Base-by-base conservation (phyloP, 2,888 invertebrate genomes). In the Hemicrepidius hirtus region DNA sequence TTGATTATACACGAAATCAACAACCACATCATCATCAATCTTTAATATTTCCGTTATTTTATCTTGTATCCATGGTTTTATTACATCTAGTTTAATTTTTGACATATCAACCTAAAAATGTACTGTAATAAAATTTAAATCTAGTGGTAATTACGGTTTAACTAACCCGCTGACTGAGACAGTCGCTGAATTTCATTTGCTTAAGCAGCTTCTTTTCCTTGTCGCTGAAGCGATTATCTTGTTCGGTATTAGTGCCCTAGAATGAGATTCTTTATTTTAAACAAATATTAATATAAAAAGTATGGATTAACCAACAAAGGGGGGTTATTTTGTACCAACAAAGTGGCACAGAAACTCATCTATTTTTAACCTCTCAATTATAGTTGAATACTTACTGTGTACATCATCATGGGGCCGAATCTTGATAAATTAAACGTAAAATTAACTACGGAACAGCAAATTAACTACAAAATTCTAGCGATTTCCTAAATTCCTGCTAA, bases 201-300 rank as follows among this genome's bases (percentile, higher is more conserved):
- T 98, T 99, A 88, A 99, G 92, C 59, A 99, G 90, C 86, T 99
- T 99, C 88, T 99, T 99, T 88, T 99, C 98, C 88, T 99, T 99
- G 88, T 99, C 99, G 85, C 98, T 96, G 89, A 99, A 99, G 84
- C 99, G 94, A 84, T 97, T 98, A 87, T 99, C 99, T 88, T 99
- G 99, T 87, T 99, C 98, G 73, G 98, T 95, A 83, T 95, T 98
- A 35, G 99, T 99, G 77, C 99, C 99, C 98, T 99, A 83, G 57
- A 82, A 80, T n/a, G n/a, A 37, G 1, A 40, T 35, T n/a, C 7
- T 53, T 53, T 21, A 49, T 2, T 3, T 49, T 49, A 20, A 12
- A 12, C 0, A 3, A 49, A 10, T 49, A 20, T 49, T 18, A 5
- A 20, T 18, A 21, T 20, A 13, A 20, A 20, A 32, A 24, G 3